Evolutionary conservation across 2,797 vertebrate species (phyloP), one percentile per base, ranked within the genome.

Genomic region (Myioborus miniatus): DNA sequence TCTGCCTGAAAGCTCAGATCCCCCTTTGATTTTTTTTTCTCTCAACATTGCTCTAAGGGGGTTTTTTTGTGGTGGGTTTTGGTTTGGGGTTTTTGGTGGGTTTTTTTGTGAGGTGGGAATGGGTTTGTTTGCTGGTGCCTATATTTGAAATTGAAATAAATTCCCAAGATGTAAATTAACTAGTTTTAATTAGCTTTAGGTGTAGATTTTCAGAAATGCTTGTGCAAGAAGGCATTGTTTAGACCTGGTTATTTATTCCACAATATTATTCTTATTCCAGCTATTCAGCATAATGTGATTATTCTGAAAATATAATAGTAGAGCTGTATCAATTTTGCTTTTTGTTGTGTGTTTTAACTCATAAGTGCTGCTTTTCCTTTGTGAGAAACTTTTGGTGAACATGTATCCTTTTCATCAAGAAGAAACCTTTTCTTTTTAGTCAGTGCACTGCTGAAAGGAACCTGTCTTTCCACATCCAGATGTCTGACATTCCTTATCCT

Each of bases 91-190:
- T 70, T 70, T 44, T 20, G n/a, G 2, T 70, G 29, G n/a, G 1
- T 1, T 56, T 62, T 69, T 70, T 37, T 10, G 7, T 2, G 8
- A 11, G 13, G 5, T 6, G 2, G 4, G 2, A 14, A 8, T 47
- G 13, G 6, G 2, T 50, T 50, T 82, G 8, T 64, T 86, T 92
- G 30, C 27, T 78, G 6, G 30, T 52, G 29, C 29, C 26, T 76
- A 1, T 7, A 77, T 62, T 60, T 77, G 47, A 63, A 80, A 74
- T 52, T 19, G 36, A 52, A 88, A 27, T 76, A 39, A 43, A 58
- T 64, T 12, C 5, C 22, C 11, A 36, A 67, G 52, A 43, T 50
- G 4, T n/a, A 23, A 79, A 22, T 69, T 1, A 49, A 11, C 7
- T 41, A n/a, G 9, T 36, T 87, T 88, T 70, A 32, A 47, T 86